These are phyloP conservation scores for Genyomyrus donnyi DNA, from an alignment of 2,113 vertebrate species.

Conservation along the genomic window DNA sequence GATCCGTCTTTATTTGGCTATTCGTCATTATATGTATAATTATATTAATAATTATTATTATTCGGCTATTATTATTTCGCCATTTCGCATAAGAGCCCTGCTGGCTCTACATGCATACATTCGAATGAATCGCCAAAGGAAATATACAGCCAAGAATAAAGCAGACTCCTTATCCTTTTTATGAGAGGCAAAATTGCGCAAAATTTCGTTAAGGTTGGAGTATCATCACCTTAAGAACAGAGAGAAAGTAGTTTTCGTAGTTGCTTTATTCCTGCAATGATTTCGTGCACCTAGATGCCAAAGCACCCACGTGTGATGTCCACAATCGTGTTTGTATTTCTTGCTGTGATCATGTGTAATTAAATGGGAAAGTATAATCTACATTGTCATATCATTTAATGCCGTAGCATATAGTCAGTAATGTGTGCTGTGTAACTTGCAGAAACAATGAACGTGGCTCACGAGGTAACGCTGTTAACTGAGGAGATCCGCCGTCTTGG, in stretches of 20 bases:
- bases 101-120: neutral
- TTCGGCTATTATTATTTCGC: neutral
- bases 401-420: neutral
- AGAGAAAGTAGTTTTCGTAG: neutral
- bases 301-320: neutral
- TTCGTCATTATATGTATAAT: neutral
- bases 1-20: neutral
- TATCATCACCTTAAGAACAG: neutral
- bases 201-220: neutral
- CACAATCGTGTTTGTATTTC: neutral
- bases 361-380: neutral
- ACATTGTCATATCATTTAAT: neutral
- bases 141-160: neutral
- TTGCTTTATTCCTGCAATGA: neutral
- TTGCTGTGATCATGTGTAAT: neutral
- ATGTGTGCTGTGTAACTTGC: neutral
- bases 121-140: neutral
- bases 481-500: slow-evolving; percentile 86
- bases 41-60: neutral
- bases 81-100: neutral
- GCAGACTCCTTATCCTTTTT: neutral
- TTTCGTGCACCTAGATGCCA: neutral
- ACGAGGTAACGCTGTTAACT: slow-evolving; percentile 77
- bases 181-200: neutral
- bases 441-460: slow-evolving; percentile 78